These are phyloP conservation scores for Patagioenas fasciata DNA, from an alignment of 2,113 vertebrate genomes.

Conservation along the genomic window DNA sequence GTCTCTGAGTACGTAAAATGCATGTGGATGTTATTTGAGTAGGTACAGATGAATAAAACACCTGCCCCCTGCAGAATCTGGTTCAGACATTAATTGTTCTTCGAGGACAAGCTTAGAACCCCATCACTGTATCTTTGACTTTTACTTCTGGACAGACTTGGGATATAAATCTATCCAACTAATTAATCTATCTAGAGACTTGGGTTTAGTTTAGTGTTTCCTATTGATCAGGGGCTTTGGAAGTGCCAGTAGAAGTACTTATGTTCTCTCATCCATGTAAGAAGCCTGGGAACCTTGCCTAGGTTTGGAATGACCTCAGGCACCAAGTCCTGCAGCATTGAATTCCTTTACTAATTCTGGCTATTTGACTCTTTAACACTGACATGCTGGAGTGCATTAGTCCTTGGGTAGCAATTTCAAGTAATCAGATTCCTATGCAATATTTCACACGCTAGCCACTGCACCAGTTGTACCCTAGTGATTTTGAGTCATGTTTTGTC, in stretches of 20 bases:
- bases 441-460: background rate
- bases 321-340: background rate
- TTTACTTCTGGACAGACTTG: background rate
- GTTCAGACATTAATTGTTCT: background rate
- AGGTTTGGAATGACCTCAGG: background rate
- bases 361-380: background rate
- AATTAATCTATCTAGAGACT: background rate
- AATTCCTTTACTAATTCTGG: background rate
- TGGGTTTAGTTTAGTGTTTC: background rate
- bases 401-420: background rate
- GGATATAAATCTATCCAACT: background rate
- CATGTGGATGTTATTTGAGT: background rate
- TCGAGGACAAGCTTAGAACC: background rate
- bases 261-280: fast-evolving
- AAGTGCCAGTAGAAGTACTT: background rate
- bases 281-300: background rate
- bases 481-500: background rate
- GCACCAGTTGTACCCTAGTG: background rate
- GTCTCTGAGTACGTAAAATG: background rate
- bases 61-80: background rate
- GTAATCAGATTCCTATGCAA: background rate
- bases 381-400: background rate
- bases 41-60: background rate
- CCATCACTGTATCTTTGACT: background rate
- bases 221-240: background rate